A percentile compares a stretch with the other conserved stretches of the same genome.
Evolutionary conservation across 2,888 invertebrate genomes (phyloP).

Genomic region (Neoitamus cyanurus): DNA sequence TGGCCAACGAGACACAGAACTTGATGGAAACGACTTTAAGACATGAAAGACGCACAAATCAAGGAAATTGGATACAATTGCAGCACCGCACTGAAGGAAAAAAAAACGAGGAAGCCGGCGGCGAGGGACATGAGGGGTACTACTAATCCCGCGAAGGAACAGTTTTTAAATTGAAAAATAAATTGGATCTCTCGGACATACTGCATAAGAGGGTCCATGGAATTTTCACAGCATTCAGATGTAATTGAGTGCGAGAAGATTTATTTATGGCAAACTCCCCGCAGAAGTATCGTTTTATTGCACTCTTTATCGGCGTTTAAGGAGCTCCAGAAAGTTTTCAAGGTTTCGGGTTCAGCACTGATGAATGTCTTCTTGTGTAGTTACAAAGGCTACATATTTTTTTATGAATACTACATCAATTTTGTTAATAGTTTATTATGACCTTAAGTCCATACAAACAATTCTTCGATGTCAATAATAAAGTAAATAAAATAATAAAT

Average conservation of each 20-base stretch:
- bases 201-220: background rate
- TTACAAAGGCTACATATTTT: background rate
- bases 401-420: background rate
- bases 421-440: no score
- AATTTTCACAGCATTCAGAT: constrained; percentile 52
- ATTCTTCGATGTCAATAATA: no score
- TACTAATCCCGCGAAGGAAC: background rate
- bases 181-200: constrained; percentile 41
- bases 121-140: background rate
- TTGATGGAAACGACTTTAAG: constrained; percentile 56
- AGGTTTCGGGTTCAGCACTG: background rate
- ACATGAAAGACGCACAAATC: constrained; percentile 56
- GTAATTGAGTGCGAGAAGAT: constrained; percentile 56
- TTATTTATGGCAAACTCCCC: constrained; percentile 52
- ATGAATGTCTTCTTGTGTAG: background rate
- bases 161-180: constrained; percentile 46
- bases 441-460: background rate
- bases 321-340: background rate
- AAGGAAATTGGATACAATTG: constrained; percentile 56
- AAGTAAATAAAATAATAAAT: no score
- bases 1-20: constrained; percentile 50
- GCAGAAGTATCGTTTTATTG: constrained; percentile 10
- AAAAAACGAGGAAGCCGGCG: constrained; percentile 37
- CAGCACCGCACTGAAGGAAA: constrained; percentile 36
- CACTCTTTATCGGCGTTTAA: constrained; percentile 6